Base-by-base conservation (phyloP, 1,140 invertebrate species). In the Lordiphosa stackelbergi region DNA sequence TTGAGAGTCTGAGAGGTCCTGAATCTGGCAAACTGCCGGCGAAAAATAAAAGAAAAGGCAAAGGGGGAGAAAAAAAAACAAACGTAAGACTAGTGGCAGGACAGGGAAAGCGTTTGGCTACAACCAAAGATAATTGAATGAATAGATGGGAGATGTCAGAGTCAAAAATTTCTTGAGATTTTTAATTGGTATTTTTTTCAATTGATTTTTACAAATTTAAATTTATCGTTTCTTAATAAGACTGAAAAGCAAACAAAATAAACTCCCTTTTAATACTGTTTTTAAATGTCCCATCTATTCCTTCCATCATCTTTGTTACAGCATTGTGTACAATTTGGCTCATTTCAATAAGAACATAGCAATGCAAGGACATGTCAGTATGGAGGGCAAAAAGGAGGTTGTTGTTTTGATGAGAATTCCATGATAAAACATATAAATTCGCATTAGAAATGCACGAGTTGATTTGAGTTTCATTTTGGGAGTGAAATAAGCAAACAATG, bases 371-470 rank as follows among this genome's bases (percentile, higher is more conserved):
- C 45, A 36, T 66, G 48, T 45, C 52, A 16, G 19, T 47, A 65
- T 64, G 64, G 63, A 56, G 22, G 22, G 22, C 62, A 47, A 53
- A 53, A 46, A 55, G 53, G 56, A 58, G 68, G 48, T 69, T 45
- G 51, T 16, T 35, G 38, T 24, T 24, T 24, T 56, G 65, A 72
- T 65, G 54, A 63, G 46, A 64, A 69, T 59, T 47, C 35, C 35
- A 68, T 71, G 72, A 24, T 24, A 24, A 24, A 24, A 24, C 22
- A 24, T 74, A 85, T 79, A 81, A 85, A 85, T 66, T 85, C 68
- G 79, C 81, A 85, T 85, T 85, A 85, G 73, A 74, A 85, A 85
- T 85, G 79, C 79, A 85, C 79, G 79, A 85, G 81, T 85, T 85
- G 79, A 85, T 65, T 85, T 79, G 54, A 84, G 72, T 83, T 83